Base-by-base conservation (phyloP, 2,888 invertebrate species). In the Barypeithes pellucidus region DNA sequence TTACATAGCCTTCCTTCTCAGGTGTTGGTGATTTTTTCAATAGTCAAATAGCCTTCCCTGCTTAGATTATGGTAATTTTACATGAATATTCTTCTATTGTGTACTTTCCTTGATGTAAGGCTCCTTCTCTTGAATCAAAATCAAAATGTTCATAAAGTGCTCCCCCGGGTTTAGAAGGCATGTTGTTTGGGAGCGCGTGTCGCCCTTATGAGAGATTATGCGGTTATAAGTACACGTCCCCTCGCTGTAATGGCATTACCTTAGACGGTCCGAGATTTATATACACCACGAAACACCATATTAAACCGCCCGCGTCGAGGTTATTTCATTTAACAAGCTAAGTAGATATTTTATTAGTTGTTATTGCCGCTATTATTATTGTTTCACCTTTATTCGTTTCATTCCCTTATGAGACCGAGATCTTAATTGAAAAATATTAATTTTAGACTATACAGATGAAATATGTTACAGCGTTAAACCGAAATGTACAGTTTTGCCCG, bases 61-160 rank as follows among this genome's bases (percentile, higher is more conserved):
- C n/a, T n/a, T n/a, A n/a, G n/a, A n/a, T n/a, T n/a, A n/a, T n/a
- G n/a, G n/a, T n/a, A n/a, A n/a, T n/a, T n/a, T n/a, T n/a, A n/a
- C n/a, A n/a, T n/a, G n/a, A n/a, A n/a, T n/a, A n/a, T n/a, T n/a
- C n/a, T n/a, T n/a, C n/a, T n/a, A n/a, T n/a, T n/a, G n/a, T n/a
- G n/a, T n/a, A n/a, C n/a, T 39, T n/a, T 39, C 4, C n/a, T 39
- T n/a, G n/a, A 12, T 4, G 16, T 43, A 16, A 16, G 16, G n/a
- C 39, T 14, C 7, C 9, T 29, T 41, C 14, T 67, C 50, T 3
- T 24, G 63, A 85, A 85, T 84, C 81, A 82, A 82, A 85, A 86
- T 85, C 85, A 86, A 86, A 86, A 85, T 85, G 85, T 86, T 86
- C 86, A 86, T 86, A 86, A 86, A 86, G 84, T 84, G 85, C 83